Evolutionary conservation across 2,797 vertebrate species (phyloP).

Genomic region (Naso thynnoides): DNA sequence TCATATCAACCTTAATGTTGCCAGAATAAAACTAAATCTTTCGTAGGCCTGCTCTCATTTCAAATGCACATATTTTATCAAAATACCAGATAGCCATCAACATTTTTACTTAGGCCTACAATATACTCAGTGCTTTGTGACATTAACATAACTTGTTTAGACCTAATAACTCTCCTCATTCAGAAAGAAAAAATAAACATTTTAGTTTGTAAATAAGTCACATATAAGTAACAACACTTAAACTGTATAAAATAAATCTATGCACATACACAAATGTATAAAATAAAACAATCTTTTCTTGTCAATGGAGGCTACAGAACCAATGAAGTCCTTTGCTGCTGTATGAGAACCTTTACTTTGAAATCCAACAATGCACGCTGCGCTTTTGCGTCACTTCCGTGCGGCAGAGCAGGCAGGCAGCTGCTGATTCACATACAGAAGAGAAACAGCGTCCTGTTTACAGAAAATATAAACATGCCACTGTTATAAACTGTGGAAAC

Average conservation of each 20-base stretch:
- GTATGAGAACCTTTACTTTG: conserved; percentile 47
- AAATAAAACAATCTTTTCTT: background rate
- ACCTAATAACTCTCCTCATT: background rate
- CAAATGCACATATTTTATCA: background rate
- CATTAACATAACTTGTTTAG: background rate
- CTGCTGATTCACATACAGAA: conserved; percentile 28
- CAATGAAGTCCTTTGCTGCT: background rate
- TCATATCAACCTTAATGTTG: too few relatives aligned
- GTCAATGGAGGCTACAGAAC: background rate
- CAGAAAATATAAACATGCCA: conserved; percentile 6
- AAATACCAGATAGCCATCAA: background rate
- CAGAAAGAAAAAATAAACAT: too few relatives aligned
- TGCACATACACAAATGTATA: too few relatives aligned
- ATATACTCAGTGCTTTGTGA: background rate
- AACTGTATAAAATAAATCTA: too few relatives aligned
- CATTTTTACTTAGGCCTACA: background rate
- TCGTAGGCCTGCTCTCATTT: background rate
- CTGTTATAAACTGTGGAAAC: conserved; percentile 10
- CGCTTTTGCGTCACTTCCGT: conserved; percentile 47
- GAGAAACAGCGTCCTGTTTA: background rate
- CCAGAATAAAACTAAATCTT: too few relatives aligned
- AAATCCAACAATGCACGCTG: background rate
- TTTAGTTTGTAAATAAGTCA: too few relatives aligned
- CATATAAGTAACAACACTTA: too few relatives aligned
- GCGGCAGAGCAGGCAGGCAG: fast-evolving